Evolutionary conservation across 2,888 invertebrate genomes (phyloP), one percentile per base, ranked within the genome.

Genomic region (Busseola fusca): DNA sequence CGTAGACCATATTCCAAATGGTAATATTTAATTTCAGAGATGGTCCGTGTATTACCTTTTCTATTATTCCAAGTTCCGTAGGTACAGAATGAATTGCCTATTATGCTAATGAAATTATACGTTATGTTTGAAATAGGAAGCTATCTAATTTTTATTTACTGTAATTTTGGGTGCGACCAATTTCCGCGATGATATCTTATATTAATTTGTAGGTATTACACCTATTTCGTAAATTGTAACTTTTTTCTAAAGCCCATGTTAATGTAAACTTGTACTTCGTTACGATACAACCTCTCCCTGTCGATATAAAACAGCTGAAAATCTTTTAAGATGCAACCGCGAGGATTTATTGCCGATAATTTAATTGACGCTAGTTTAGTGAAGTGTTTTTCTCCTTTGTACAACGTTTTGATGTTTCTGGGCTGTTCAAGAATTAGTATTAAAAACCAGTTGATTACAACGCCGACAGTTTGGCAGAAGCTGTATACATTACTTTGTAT

Each of bases 401-500:
- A 87, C 48, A 74, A 69, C 21, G 14, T 77, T 12, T 88, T 88
- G 75, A 67, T 65, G 1, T 34, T 88, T 63, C 57, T 90, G 21
- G 88, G 86, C 1, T 82, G 86, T 50, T 74, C 72, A 30, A 82
- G 86, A 34, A 74, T 85, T 2, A 80, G 79, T 42, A 80, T 90
- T 63, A n/a, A 86, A 70, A 71, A 87, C 1, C 82, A 85, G 34
- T 60, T 64, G 27, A 72, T 87, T 3, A 76, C 76, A 64, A 30
- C 42, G 16, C 72, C 77, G 42, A 76, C 76, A 50, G 12, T 72
- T 71, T n/a, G 60, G 66, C 78, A 87, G 80, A 77, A 87, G 83
- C 60, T 76, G 84, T 90, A 88, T 54, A 78, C 88, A 1, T 60
- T 85, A 12, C 6, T 86, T 30, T 87, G 87, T 77, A 81, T 87